Evolutionary conservation across 2,113 vertebrate genomes (phyloP).

Genomic region (Axis porcinus): DNA sequence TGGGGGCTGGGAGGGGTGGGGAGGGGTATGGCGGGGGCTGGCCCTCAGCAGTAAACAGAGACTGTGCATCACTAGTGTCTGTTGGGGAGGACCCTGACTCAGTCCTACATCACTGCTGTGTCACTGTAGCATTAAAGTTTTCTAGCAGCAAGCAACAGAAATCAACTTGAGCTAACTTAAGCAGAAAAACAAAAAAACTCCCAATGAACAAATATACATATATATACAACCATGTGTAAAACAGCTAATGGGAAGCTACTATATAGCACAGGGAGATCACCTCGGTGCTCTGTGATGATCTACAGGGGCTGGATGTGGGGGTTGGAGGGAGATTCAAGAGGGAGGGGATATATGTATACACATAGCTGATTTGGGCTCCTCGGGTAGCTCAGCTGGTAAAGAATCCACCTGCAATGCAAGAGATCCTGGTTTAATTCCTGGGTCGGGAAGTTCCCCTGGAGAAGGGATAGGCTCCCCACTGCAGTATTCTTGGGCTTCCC

Average conservation of each 20-base stretch:
- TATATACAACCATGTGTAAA: neutral
- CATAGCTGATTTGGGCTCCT: neutral
- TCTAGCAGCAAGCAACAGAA: neutral
- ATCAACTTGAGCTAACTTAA: neutral
- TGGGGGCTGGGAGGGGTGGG: accelerated
- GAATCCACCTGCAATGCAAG: neutral
- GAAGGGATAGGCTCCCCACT: neutral
- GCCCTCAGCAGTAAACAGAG: neutral
- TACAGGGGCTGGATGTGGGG: neutral
- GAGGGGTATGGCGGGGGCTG: accelerated
- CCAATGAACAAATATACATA: neutral
- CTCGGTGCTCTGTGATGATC: neutral
- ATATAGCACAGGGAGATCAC: neutral
- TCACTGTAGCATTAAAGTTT: neutral
- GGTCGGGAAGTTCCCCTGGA: neutral
- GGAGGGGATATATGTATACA: neutral
- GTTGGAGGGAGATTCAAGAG: neutral
- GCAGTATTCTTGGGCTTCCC: neutral
- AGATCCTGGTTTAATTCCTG: neutral
- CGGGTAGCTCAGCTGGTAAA: neutral
- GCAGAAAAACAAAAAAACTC: too few species aligned
- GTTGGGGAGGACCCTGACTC: accelerated
- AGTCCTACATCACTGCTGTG: accelerated
- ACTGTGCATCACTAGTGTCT: neutral
- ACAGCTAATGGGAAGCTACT: neutral